Percentiles rank a stretch among this genome's conserved stretches.
phyloP scores from a whole-genome alignment of 2,113 vertebrate species.

The Cephalopterus ornatus region DNA sequence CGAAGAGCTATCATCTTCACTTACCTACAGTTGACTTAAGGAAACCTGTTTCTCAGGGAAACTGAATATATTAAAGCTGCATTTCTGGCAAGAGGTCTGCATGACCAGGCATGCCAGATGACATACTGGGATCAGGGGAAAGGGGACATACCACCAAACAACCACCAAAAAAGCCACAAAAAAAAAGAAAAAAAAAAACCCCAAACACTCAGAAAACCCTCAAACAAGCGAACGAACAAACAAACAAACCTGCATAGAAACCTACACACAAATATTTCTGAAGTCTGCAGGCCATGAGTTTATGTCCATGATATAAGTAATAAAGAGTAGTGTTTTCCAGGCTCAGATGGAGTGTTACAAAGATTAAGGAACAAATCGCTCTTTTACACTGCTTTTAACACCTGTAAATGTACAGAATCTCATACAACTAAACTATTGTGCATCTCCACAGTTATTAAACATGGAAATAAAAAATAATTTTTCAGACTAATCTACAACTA shows the following conservation, averaged over 20 bases:
- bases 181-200: not conserved
- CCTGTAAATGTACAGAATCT: not conserved
- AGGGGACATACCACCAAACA: not conserved
- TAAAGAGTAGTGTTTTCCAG: not conserved
- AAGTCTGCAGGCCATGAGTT: not conserved
- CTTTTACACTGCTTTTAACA: not conserved
- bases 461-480: not conserved
- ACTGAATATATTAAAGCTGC: not conserved
- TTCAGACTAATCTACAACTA: not conserved
- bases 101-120: not conserved
- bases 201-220: not conserved
- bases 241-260: not conserved
- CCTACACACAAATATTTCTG: not conserved
- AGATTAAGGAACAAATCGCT: not conserved
- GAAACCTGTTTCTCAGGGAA: slow-evolving; percentile 30
- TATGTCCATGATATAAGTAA: not conserved
- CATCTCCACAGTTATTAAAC: not conserved
- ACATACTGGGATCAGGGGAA: not conserved
- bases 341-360: not conserved
- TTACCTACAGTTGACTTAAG: not conserved
- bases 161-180: not conserved
- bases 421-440: not conserved
- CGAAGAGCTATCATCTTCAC: not conserved
- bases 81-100: not conserved
- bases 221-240: not conserved